These are phyloP conservation scores for Pelagia noctiluca DNA, from an alignment of 30 jellyfish, hydroid and myxozoan species.

Conservation along the genomic window DNA sequence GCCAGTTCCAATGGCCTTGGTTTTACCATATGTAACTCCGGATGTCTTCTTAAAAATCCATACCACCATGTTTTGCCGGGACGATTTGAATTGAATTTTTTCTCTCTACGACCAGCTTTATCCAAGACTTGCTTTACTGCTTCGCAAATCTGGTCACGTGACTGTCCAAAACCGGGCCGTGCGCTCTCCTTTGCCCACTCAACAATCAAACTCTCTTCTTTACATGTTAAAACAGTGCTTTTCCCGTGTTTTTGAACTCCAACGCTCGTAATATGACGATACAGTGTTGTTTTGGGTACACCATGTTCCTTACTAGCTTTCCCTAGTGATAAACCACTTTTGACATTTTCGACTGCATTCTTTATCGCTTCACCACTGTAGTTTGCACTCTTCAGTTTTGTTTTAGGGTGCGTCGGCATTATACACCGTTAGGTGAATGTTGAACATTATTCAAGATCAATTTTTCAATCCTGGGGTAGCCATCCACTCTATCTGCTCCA, in stretches of 20 bases:
- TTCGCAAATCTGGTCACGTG: constrained; percentile 31
- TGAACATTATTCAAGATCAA: too few relatives aligned
- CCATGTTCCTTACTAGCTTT: constrained; percentile 8
- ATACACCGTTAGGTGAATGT: too few relatives aligned
- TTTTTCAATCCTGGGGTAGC: too few relatives aligned
- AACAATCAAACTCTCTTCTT: constrained; percentile 22
- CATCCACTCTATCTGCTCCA: too few relatives aligned
- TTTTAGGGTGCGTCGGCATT: too few relatives aligned
- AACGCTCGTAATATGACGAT: neutral
- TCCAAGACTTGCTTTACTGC: constrained; percentile 28
- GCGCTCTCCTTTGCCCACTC: constrained; percentile 47
- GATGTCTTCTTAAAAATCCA: constrained; percentile 33
- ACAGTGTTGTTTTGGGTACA: constrained; percentile 16
- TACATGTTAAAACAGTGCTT: constrained; percentile 8
- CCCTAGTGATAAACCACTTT: neutral
- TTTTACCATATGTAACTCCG: constrained; percentile 3
- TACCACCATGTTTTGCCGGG: constrained; percentile 53
- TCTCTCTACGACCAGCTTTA: constrained; percentile 35
- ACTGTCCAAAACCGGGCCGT: constrained; percentile 42
- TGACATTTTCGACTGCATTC: neutral
- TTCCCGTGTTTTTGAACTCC: neutral
- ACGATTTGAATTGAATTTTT: constrained; percentile 5
- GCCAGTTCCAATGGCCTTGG: constrained; percentile 25
- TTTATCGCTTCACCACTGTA: too few relatives aligned
- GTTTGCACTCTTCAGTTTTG: too few relatives aligned